Conservation (phyloP, 1,140 invertebrate genomes). For the Drosophila nannoptera region DNA sequence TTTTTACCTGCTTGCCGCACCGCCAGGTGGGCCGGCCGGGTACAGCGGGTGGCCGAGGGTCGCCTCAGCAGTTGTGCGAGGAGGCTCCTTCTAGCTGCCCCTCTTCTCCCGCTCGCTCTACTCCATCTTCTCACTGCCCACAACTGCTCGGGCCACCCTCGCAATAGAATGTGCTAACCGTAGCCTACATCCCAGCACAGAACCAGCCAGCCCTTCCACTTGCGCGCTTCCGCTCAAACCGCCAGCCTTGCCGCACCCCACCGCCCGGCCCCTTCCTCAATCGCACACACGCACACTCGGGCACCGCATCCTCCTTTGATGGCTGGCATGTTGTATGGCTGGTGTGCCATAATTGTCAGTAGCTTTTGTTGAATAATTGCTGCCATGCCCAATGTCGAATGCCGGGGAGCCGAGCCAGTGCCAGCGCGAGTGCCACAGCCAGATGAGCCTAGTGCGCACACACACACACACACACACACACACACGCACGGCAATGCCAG, state of each 20-base stretch:
- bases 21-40: not conserved
- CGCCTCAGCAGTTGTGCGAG: conserved; percentile 5
- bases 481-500: conserved; percentile 34
- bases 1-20: conserved; percentile 14
- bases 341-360: conserved; percentile 75
- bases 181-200: conserved; percentile 9
- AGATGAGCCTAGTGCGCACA: conserved; percentile 38
- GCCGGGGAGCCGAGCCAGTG: conserved; percentile 46
- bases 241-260: not conserved
- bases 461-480: not conserved
- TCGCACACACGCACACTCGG: too few species aligned
- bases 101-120: too few species aligned
- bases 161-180: conserved; percentile 3
- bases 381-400: conserved; percentile 72
- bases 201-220: not conserved
- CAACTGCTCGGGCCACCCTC: conserved; percentile 34
- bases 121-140: not conserved
- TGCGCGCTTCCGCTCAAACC: not conserved
- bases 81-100: too few species aligned
- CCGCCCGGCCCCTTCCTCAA: too few species aligned
- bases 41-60: conserved; percentile 19
- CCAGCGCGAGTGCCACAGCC: not conserved
- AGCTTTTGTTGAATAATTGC: conserved; percentile 77
- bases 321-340: conserved; percentile 52
- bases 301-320: conserved; percentile 6